Evolutionary conservation across 2,113 vertebrate genomes (phyloP), one percentile per base, ranked within the genome.

Genomic region (Accipiter virgatus): DNA sequence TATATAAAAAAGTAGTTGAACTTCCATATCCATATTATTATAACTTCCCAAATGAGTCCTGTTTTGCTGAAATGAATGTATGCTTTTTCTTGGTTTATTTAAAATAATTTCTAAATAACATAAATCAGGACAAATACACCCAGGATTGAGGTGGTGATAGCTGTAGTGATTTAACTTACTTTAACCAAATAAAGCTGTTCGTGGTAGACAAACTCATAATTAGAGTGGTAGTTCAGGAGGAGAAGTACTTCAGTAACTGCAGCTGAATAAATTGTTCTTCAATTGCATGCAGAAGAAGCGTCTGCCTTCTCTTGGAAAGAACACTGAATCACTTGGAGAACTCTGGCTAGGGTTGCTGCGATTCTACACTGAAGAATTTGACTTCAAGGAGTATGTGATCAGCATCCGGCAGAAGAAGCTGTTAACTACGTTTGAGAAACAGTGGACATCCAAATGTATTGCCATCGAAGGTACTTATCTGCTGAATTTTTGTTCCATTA

Each of bases 391-490:
- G 25, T 98, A 99, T 34, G 99, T 99, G 89, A 99, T 99, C 98
- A 99, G 99, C 98, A 99, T 99, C 97, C 98, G 99, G 13, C 99
- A 99, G 91, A 99, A 97, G 95, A 99, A 99, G 75, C 98, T 99
- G 23, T 98, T 99, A 90, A 99, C 99, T 70, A 99, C 99, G 0
- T 99, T 99, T 86, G 99, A 99, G 97, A 99, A 99, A 63, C 99
- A 99, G 96, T 99, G 99, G 99, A 99, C 99, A 17, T 99, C 99
- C 92, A 99, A 99, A 95, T 99, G 99, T 96, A 99, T 99, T 86
- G 99, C 99, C 21, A 99, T 99, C 2, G 99, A 99, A 99, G 99
- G 99, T 99, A 95, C 52, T 78, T 11, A 52, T 16, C 31, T 91
- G 59, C 70, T 93, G 59, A 40, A 31, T 23, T 78, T 53, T 31